phyloP scores from a whole-genome alignment of 2,888 invertebrate species.

The Leucozona laternaria region DNA sequence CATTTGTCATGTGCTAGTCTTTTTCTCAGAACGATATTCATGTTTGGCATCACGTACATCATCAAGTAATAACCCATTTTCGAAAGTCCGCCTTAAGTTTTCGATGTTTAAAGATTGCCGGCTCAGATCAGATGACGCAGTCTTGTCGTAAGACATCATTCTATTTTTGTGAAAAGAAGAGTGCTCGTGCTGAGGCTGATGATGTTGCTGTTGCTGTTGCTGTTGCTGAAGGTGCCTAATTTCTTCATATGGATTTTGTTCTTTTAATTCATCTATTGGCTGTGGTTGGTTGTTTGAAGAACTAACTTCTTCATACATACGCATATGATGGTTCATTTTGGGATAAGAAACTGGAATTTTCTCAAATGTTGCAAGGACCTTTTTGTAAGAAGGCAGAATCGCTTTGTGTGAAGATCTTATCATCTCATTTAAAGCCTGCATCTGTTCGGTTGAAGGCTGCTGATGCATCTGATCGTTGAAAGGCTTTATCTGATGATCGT shows the following conservation, averaged over 20 bases:
- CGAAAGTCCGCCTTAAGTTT: background rate
- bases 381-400: background rate
- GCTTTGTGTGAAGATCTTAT: background rate
- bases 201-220: too few relatives aligned
- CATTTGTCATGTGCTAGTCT: background rate
- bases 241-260: background rate
- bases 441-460: background rate
- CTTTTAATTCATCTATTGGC: background rate
- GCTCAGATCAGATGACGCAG: background rate
- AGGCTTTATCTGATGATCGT: background rate
- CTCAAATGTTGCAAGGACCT: background rate
- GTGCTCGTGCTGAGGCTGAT: too few relatives aligned
- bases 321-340: background rate
- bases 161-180: background rate
- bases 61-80: background rate
- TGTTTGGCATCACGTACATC: background rate
- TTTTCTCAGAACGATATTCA: constrained; percentile 12
- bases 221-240: too few relatives aligned
- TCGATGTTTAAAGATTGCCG: background rate
- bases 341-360: background rate
- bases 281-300: background rate
- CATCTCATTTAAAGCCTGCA: background rate
- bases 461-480: background rate
- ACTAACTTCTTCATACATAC: background rate
- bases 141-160: background rate